Evolutionary conservation across 35 echinoderm and acorn worm genomes (phyloP).

Genomic region (Anneissia japonica): DNA sequence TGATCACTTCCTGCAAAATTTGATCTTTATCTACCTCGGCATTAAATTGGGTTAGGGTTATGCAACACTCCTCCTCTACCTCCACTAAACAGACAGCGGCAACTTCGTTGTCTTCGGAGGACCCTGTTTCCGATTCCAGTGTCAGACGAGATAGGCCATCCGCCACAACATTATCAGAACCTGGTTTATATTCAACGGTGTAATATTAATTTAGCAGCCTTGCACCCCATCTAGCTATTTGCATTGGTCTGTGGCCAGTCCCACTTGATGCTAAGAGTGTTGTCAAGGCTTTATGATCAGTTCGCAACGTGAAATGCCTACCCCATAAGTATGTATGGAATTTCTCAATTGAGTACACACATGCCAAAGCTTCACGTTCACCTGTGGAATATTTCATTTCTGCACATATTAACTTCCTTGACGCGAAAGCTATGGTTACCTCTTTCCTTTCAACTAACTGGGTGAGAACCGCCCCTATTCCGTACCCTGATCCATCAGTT

Average conservation of each 20-base stretch:
- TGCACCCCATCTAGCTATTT: constrained; percentile 23
- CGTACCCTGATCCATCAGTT: constrained; percentile 34
- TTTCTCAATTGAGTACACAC: constrained; percentile 56
- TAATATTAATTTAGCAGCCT: constrained; percentile 35
- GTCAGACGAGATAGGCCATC: too few relatives aligned
- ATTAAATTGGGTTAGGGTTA: too few relatives aligned
- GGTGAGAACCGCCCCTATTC: constrained; percentile 35
- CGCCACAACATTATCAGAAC: too few relatives aligned
- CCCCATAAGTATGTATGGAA: constrained; percentile 48
- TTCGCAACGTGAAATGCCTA: neutral
- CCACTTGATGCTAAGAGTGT: neutral
- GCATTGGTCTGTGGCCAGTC: constrained; percentile 27
- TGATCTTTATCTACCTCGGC: too few relatives aligned
- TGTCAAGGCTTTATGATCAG: too few relatives aligned
- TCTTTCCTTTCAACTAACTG: constrained; percentile 31
- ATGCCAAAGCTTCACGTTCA: constrained; percentile 45
- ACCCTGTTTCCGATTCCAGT: too few relatives aligned
- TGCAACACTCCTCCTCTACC: too few relatives aligned
- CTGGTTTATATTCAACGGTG: too few relatives aligned
- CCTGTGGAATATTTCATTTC: constrained; percentile 52
- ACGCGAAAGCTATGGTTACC: constrained; percentile 51
- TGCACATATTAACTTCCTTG: constrained; percentile 36
- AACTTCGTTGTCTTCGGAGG: too few relatives aligned
- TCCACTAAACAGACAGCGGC: too few relatives aligned
- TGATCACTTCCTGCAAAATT: too few relatives aligned